phyloP scores from a whole-genome alignment of 2,888 invertebrate species.

The Epistrophella euchroma region DNA sequence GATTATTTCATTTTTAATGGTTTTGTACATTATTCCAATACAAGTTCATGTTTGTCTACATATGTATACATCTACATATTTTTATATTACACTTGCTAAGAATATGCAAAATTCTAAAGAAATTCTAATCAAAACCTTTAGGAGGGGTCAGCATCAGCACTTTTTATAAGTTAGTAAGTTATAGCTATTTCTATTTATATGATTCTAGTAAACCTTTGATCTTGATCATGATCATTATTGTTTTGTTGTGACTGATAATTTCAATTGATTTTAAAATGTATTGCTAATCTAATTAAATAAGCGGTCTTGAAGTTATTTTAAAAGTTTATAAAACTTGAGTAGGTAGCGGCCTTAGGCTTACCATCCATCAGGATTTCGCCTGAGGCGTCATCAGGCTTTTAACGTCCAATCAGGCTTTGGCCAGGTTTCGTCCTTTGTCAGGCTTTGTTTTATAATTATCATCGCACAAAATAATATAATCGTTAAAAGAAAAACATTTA shows the following conservation, averaged over 20 bases:
- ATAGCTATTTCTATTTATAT: not conserved
- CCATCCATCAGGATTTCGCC: no score
- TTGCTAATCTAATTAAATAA: not conserved
- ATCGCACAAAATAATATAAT: no score
- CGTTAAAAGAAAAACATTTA: no score
- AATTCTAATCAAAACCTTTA: not conserved
- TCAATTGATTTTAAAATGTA: not conserved
- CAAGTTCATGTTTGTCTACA: not conserved
- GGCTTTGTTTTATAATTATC: no score
- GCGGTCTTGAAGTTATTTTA: not conserved
- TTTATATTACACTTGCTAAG: not conserved
- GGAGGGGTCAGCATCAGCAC: not conserved
- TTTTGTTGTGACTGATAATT: not conserved
- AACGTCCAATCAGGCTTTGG: no score
- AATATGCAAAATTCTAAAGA: not conserved
- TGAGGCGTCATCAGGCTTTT: no score
- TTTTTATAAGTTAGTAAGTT: not conserved
- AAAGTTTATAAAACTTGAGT: not conserved
- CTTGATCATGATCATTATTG: not conserved
- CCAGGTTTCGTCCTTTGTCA: no score
- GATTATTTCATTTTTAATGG: not conserved
- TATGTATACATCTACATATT: not conserved
- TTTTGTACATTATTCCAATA: not conserved
- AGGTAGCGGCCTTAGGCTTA: no score
- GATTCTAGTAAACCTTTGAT: not conserved